These are phyloP conservation scores for Hypotaenidia philippensis DNA, from an alignment of 2,797 vertebrate genomes.

Conservation along the genomic window DNA sequence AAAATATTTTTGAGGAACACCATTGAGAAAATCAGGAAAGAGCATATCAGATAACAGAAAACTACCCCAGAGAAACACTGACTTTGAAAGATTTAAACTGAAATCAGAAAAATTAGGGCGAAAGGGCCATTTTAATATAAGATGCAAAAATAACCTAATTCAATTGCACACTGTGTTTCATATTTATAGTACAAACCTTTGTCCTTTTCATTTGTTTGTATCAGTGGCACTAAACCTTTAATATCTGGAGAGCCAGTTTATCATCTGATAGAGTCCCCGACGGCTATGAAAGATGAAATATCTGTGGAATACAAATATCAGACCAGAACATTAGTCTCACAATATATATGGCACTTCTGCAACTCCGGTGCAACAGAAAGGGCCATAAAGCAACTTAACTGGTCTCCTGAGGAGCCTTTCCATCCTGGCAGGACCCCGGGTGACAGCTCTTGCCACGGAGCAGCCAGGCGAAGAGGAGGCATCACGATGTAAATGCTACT, in stretches of 20 bases:
- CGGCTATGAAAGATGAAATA: not conserved
- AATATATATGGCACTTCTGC: not conserved
- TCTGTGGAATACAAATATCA: not conserved
- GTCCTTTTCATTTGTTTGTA: conserved; percentile 34
- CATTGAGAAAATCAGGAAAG: not conserved
- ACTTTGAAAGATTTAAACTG: not conserved
- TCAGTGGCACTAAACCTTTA: not conserved
- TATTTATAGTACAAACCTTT: conserved; percentile 10
- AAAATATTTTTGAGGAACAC: not conserved
- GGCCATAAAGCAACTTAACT: conserved; percentile 6
- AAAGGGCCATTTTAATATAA: not conserved
- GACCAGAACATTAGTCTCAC: not conserved
- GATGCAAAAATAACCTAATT: conserved; percentile 6
- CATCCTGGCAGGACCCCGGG: not conserved
- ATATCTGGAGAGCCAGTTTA: conserved; percentile 5
- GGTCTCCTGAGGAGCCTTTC: not conserved
- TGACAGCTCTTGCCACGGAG: not conserved
- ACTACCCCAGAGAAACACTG: not conserved
- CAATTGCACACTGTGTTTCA: not conserved
- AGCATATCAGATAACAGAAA: not conserved
- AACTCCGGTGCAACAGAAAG: not conserved
- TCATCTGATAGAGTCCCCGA: not conserved
- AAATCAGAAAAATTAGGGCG: conserved; percentile 1
- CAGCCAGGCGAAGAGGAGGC: not conserved
- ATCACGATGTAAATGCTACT: not conserved